These are phyloP conservation scores for Sorex araneus DNA, from an alignment of 2,113 vertebrate species.

Conservation along the genomic window DNA sequence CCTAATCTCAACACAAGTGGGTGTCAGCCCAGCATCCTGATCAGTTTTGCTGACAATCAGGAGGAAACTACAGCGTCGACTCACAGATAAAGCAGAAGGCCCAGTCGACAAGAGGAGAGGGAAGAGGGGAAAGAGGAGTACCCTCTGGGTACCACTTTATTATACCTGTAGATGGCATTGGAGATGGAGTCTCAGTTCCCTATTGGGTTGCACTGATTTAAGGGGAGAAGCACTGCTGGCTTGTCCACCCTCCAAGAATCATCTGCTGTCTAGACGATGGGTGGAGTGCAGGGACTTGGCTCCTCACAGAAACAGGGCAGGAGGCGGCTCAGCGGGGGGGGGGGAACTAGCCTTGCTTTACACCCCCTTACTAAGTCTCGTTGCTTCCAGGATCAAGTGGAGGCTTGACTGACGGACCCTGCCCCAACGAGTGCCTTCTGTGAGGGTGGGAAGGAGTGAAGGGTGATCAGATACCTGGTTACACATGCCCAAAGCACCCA, in stretches of 20 bases:
- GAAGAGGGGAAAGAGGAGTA: not conserved
- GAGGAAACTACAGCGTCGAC: not conserved
- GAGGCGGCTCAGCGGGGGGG: not conserved
- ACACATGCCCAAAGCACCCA: constrained; percentile 53
- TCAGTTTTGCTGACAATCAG: not conserved
- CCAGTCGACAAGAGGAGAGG: not conserved
- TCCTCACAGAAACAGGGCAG: not conserved
- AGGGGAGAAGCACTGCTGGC: constrained; percentile 12
- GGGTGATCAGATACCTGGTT: not conserved
- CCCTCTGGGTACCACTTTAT: not conserved
- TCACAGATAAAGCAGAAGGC: constrained; percentile 36
- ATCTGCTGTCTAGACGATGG: constrained; percentile 37
- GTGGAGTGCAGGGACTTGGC: constrained; percentile 16
- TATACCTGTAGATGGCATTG: not conserved
- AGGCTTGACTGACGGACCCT: not conserved
- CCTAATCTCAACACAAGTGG: constrained; percentile 26
- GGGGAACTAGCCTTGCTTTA: constrained; percentile 2
- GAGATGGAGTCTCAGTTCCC: not conserved
- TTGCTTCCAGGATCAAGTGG: not conserved
- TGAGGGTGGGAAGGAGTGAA: not conserved
- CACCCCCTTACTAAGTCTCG: not conserved
- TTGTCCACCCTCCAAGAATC: not conserved
- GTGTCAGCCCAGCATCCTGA: constrained; percentile 23
- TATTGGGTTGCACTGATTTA: not conserved
- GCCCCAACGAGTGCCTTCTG: not conserved